Evolutionary conservation across 2,113 vertebrate genomes (phyloP).

Genomic region (Cryptoleucopteryx plumbea): DNA sequence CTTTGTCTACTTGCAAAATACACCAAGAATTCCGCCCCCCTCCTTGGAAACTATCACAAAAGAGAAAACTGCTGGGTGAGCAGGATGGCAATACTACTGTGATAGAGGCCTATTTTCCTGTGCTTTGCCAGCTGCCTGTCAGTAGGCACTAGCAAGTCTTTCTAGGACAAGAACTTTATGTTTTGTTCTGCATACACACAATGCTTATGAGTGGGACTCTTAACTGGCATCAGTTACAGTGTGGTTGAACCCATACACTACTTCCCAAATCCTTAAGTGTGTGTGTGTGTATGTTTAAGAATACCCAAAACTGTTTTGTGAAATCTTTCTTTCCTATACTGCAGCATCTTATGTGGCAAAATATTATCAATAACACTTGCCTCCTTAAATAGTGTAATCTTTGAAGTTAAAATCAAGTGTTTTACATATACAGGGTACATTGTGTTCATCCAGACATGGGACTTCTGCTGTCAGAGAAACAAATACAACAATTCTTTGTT

Average conservation of each 20-base stretch:
- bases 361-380: background rate
- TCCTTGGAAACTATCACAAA: background rate
- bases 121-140: background rate
- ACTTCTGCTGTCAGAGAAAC: background rate
- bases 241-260: background rate
- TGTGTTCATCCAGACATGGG: background rate
- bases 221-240: background rate
- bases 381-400: background rate
- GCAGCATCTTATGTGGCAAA: background rate
- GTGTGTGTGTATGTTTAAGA: background rate
- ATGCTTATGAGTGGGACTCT: background rate
- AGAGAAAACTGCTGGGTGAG: background rate
- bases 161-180: background rate
- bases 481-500: background rate
- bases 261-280: background rate
- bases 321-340: background rate
- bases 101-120: background rate
- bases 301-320: background rate
- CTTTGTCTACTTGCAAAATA: background rate
- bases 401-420: background rate
- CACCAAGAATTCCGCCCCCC: background rate
- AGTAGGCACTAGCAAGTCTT: background rate
- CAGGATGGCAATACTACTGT: too few species aligned
- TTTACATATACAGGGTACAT: background rate
- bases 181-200: background rate